These are phyloP conservation scores for Gandaritis pyraliata DNA, from an alignment of 2,888 invertebrate genomes.

Conservation along the genomic window DNA sequence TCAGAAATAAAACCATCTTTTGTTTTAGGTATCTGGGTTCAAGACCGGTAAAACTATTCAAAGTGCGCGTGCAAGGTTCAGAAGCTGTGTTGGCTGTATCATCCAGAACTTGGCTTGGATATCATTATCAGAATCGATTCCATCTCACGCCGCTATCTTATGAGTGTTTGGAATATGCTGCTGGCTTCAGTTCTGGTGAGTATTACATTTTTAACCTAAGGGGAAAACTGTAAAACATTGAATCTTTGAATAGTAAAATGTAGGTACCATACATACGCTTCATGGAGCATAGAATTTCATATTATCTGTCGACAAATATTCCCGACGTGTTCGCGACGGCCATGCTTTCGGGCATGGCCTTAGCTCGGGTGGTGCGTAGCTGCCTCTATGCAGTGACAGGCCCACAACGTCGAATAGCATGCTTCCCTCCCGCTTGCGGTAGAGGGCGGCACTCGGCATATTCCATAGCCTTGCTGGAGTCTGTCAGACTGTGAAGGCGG, in stretches of 20 bases:
- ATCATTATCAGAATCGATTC: conserved; percentile 98
- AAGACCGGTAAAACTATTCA: conserved; percentile 97
- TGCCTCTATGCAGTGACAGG: conserved; percentile 77
- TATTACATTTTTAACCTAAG: not conserved
- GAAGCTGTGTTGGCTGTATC: conserved; percentile 99
- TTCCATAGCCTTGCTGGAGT: conserved; percentile 90
- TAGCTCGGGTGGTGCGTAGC: conserved; percentile 77
- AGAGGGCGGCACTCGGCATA: conserved; percentile 86
- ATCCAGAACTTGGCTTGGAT: conserved; percentile 98
- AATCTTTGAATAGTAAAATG: too few relatives aligned
- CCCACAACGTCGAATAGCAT: conserved; percentile 87
- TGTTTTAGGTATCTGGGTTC: conserved; percentile 92
- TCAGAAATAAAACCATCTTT: not conserved
- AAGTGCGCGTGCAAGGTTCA: conserved; percentile 97
- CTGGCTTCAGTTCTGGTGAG: conserved; percentile 93
- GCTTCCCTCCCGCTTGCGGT: conserved; percentile 78
- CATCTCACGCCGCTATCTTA: conserved; percentile 98
- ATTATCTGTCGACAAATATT: conserved; percentile 10
- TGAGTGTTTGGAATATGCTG: conserved; percentile 98
- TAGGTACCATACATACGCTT: too few relatives aligned
- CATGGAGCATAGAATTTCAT: not conserved
- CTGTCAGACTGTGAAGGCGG: conserved; percentile 87
- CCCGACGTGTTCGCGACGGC: conserved; percentile 68
- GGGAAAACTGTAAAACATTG: too few relatives aligned
- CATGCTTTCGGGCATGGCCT: conserved; percentile 60